phyloP scores from a whole-genome alignment of 2,888 invertebrate genomes.

The Thysanoteuthis rhombus region DNA sequence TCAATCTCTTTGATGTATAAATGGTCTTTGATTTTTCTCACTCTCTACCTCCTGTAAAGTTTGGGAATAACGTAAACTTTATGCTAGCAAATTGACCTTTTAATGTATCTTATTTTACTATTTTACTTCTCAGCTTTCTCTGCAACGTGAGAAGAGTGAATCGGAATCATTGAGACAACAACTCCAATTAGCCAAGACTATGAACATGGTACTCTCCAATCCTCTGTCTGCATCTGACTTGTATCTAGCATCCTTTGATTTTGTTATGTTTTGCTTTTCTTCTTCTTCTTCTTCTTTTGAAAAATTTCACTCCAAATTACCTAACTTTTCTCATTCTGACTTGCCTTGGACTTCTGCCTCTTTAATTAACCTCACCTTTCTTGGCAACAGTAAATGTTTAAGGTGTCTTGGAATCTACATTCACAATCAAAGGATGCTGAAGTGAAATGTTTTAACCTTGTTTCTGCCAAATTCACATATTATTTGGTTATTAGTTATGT shows the following conservation, averaged over 20 bases:
- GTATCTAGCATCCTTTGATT: neutral
- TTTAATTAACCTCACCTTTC: neutral
- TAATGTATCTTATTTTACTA: neutral
- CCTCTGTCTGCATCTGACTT: neutral
- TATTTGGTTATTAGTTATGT: neutral
- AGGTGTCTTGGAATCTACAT: neutral
- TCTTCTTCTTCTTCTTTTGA: neutral
- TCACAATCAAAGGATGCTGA: neutral
- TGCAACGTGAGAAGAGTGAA: neutral
- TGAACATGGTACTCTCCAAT: neutral
- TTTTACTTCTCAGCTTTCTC: constrained; percentile 12
- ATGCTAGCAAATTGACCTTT: neutral
- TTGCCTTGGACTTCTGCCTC: neutral
- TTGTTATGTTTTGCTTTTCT: neutral
- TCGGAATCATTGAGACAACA: neutral
- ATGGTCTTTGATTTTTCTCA: too few species aligned
- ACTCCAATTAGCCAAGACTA: neutral
- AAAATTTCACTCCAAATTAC: neutral
- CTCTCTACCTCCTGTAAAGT: neutral
- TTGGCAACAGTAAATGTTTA: neutral
- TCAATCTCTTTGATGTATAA: too few species aligned
- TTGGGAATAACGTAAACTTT: neutral
- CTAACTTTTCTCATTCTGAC: neutral
- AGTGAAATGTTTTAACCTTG: neutral
- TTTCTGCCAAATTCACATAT: neutral